Evolutionary conservation across 2,113 vertebrate genomes (phyloP).

Genomic region (Apodemus sylvaticus): DNA sequence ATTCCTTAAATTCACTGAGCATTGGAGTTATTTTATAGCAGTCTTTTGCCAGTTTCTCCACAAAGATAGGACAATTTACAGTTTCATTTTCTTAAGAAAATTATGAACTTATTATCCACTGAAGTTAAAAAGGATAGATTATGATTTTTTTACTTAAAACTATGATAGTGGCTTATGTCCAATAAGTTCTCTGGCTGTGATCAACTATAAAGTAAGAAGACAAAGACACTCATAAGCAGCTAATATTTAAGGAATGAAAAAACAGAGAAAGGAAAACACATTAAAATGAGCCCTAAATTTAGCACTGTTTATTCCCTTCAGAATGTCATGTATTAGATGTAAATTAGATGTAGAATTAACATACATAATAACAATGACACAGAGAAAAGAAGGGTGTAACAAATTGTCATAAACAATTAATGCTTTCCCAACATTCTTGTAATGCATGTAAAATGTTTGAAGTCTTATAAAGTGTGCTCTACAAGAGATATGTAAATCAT

Average conservation of each 20-base stretch:
- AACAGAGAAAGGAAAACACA: neutral
- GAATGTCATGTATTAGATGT: neutral
- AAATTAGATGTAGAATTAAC: constrained; percentile 17
- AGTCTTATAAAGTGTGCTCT: neutral
- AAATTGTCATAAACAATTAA: neutral
- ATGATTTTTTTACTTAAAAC: neutral
- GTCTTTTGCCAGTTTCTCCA: constrained; percentile 53
- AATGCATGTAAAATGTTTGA: neutral
- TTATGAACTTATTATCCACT: constrained; percentile 48
- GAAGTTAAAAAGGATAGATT: neutral
- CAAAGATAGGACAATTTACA: neutral
- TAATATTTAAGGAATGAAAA: neutral
- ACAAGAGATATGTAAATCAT: neutral
- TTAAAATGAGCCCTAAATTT: neutral
- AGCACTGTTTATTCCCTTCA: neutral
- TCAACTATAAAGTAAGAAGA: neutral
- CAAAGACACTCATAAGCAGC: neutral
- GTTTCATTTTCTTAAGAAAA: constrained; percentile 63
- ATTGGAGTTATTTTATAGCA: constrained; percentile 58
- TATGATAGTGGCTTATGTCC: neutral
- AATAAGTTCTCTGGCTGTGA: neutral
- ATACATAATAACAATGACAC: neutral
- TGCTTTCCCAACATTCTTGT: neutral
- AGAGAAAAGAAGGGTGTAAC: neutral
- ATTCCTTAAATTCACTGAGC: constrained; percentile 28